Percentiles rank a stretch among this genome's conserved stretches.
These are phyloP conservation scores for Chymomyza caudatula DNA, from an alignment of 2,888 invertebrate genomes.

Conservation along the genomic window DNA sequence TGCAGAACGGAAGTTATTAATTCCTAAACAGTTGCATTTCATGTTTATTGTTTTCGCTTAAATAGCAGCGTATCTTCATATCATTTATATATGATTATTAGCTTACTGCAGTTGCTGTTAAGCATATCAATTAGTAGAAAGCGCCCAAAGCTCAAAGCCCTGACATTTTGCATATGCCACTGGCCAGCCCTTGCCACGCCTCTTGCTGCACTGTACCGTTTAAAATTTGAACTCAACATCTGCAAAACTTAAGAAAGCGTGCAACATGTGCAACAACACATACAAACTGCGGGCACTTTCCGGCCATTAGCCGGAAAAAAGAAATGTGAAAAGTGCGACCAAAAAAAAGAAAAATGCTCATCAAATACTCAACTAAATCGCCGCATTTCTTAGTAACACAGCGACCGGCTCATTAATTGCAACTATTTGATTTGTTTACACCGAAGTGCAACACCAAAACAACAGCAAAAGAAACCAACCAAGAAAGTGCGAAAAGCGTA, in stretches of 20 bases:
- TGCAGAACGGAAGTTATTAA: slow-evolving; percentile 60
- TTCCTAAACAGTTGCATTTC: slow-evolving; percentile 57
- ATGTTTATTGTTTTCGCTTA: slow-evolving; percentile 45
- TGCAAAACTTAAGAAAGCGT: background rate
- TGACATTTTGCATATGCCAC: slow-evolving; percentile 5
- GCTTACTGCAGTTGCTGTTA: slow-evolving; percentile 1
- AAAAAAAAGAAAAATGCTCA: background rate
- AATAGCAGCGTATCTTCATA: background rate
- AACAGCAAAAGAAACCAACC: background rate
- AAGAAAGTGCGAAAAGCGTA: background rate
- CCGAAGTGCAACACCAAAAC: background rate
- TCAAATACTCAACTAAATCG: background rate
- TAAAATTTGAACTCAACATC: background rate
- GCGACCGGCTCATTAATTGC: slow-evolving; percentile 54
- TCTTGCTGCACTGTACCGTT: background rate
- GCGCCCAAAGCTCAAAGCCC: slow-evolving; percentile 59
- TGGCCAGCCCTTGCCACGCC: slow-evolving; percentile 18
- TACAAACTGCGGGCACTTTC: slow-evolving; percentile 34
- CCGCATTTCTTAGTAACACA: background rate
- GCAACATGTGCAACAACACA: slow-evolving; percentile 38
- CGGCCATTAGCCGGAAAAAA: slow-evolving; percentile 67
- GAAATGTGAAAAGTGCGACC: slow-evolving; percentile 14
- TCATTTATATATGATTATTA: background rate
- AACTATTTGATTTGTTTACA: slow-evolving; percentile 62
- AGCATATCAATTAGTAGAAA: slow-evolving; percentile 72